Conservation (phyloP, 1,140 invertebrate genomes). For the Bombus pyrosoma region DNA sequence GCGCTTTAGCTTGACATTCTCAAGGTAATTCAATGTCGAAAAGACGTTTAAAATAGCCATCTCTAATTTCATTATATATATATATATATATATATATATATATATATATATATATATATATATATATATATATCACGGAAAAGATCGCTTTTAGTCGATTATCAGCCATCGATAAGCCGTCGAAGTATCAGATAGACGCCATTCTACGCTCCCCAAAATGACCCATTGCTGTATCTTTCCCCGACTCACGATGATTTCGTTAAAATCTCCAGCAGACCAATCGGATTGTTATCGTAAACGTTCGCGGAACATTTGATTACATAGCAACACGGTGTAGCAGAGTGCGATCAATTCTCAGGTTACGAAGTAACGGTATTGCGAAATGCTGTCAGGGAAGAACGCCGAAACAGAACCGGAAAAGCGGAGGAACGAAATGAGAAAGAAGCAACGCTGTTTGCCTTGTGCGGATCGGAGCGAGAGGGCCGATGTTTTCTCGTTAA, state of each 20-base stretch:
- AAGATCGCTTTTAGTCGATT: neutral
- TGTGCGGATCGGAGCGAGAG: neutral
- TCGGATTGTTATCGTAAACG: neutral
- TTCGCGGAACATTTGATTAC: neutral
- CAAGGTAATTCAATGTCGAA: neutral
- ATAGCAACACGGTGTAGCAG: neutral
- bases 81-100: no score
- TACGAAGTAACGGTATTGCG: neutral
- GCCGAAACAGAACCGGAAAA: no score
- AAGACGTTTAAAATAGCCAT: neutral
- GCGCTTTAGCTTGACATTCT: neutral
- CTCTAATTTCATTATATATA: neutral
- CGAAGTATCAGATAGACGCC: neutral
- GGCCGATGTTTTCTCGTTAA: constrained; percentile 46
- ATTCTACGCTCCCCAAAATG: neutral
- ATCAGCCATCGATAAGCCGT: neutral
- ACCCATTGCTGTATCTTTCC: neutral
- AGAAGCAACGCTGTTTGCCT: neutral
- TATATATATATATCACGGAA: neutral
- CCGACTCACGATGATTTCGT: neutral
- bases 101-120: no score
- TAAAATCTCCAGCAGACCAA: neutral
- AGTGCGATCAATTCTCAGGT: neutral
- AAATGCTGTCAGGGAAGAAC: neutral
- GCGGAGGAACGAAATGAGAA: neutral